These are phyloP conservation scores for Operophtera brumata DNA, from an alignment of 2,888 invertebrate species.

Conservation along the genomic window DNA sequence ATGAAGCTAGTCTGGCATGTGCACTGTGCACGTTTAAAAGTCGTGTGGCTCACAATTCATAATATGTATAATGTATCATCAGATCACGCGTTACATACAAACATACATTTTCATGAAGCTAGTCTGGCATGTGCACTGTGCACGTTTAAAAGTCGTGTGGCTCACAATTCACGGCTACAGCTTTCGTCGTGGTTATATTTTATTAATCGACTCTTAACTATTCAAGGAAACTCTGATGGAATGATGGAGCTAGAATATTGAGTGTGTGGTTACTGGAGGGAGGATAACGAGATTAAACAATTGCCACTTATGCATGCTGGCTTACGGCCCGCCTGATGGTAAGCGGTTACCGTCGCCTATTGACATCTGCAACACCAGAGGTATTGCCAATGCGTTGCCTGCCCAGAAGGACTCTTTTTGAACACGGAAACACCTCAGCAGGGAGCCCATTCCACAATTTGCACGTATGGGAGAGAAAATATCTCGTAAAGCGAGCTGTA, in stretches of 20 bases:
- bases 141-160: constrained; percentile 32
- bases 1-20: constrained; percentile 13
- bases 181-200: constrained; percentile 44
- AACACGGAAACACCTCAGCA: too few relatives aligned
- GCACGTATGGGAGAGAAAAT: too few relatives aligned
- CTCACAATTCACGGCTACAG: constrained; percentile 41
- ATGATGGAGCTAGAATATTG: constrained; percentile 1
- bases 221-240: neutral
- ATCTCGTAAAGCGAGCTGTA: too few relatives aligned
- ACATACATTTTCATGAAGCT: constrained; percentile 10
- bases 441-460: too few relatives aligned
- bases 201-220: constrained; percentile 21
- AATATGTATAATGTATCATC: too few relatives aligned
- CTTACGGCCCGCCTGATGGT: too few relatives aligned
- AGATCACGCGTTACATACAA: too few relatives aligned
- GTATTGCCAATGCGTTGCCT: too few relatives aligned
- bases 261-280: neutral
- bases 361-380: too few relatives aligned
- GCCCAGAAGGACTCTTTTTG: too few relatives aligned
- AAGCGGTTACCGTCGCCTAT: too few relatives aligned
- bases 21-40: constrained; percentile 10
- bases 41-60: constrained; percentile 42
- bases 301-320: neutral
- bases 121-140: constrained; percentile 7
- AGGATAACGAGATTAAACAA: neutral